phyloP scores from a whole-genome alignment of 2,888 invertebrate species.

The Andrena marginata region DNA sequence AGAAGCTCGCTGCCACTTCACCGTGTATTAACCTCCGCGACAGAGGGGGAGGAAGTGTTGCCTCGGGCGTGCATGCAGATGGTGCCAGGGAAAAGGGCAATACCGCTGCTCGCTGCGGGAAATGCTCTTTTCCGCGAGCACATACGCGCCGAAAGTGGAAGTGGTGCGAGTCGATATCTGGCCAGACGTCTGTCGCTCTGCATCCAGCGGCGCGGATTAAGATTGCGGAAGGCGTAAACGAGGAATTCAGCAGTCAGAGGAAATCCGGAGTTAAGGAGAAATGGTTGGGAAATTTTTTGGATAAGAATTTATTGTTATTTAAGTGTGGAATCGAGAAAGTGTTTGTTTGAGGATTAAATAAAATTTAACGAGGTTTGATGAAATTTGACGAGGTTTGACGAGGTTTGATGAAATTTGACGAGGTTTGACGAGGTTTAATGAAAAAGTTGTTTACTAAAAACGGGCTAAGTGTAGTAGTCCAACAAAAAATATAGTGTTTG shows the following conservation, averaged over 20 bases:
- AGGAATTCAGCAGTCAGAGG: neutral
- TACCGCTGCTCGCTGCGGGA: neutral
- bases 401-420: no score
- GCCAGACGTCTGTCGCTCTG: slow-evolving; percentile 17
- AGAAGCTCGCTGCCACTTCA: slow-evolving; percentile 39
- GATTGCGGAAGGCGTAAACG: neutral
- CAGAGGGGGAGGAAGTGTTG: neutral
- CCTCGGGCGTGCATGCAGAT: neutral
- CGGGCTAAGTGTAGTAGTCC: no score
- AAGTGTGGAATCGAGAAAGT: no score
- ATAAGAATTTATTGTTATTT: neutral
- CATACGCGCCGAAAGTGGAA: slow-evolving; percentile 6
- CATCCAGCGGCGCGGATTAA: neutral
- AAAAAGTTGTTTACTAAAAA: no score
- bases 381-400: neutral
- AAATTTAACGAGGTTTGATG: no score
- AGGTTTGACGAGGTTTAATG: neutral
- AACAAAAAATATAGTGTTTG: no score
- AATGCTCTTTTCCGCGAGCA: slow-evolving; percentile 10
- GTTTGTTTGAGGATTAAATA: no score
- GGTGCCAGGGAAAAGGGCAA: neutral
- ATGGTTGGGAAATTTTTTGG: neutral
- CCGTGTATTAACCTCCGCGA: slow-evolving; percentile 35
- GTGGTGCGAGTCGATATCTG: slow-evolving; percentile 26
- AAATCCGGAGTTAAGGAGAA: neutral